Percentiles rank a stretch among this genome's conserved stretches.
Conservation (phyloP, 2,888 invertebrate genomes). For the Meteorus cinctellus region DNA sequence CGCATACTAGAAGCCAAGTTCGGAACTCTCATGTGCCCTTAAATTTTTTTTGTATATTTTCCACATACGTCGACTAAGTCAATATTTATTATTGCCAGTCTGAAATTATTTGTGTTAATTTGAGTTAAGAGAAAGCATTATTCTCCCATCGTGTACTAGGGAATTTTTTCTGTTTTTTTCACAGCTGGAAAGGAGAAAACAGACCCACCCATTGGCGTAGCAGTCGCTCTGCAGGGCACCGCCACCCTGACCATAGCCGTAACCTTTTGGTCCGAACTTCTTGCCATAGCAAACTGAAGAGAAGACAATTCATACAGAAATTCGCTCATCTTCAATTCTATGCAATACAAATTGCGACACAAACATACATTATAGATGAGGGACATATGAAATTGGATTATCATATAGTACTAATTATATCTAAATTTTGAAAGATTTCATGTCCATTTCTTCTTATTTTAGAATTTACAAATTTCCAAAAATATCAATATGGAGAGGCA, state of each 20-base stretch:
- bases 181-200: constrained; percentile 32
- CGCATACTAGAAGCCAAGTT: constrained; percentile 59
- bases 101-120: background rate
- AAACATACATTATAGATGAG: background rate
- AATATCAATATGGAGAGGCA: no score
- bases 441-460: no score
- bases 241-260: constrained; percentile 97
- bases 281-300: constrained; percentile 93
- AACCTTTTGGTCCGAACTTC: constrained; percentile 97
- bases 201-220: constrained; percentile 86
- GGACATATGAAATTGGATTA: no score
- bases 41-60: constrained; percentile 45
- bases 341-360: background rate
- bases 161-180: background rate
- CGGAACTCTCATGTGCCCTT: constrained; percentile 54
- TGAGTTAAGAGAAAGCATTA: constrained; percentile 13
- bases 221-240: constrained; percentile 94
- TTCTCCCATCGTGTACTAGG: background rate
- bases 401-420: no score
- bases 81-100: constrained; percentile 10
- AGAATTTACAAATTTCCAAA: no score
- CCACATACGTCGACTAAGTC: constrained; percentile 19
- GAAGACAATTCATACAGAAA: constrained; percentile 64
- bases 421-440: no score
- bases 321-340: background rate